A percentile compares a stretch with the other conserved stretches of the same genome.
These are phyloP conservation scores for Loxodonta africana DNA, from an alignment of 2,113 vertebrate genomes.

Conservation along the genomic window DNA sequence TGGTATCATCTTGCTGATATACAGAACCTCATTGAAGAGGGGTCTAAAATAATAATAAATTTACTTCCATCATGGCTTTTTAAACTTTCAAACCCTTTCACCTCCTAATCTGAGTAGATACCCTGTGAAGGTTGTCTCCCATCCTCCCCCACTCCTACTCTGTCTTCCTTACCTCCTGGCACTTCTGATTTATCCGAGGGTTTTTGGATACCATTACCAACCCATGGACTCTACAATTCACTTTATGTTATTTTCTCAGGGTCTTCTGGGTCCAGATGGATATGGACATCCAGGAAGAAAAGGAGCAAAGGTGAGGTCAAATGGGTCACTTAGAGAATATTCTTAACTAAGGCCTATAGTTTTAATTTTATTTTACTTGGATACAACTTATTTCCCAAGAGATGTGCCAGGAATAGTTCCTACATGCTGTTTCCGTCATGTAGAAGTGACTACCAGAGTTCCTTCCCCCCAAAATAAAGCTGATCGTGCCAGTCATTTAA, in stretches of 20 bases:
- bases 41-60: neutral
- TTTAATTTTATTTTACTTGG: constrained; percentile 44
- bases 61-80: neutral
- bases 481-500: neutral
- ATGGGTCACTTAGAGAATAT: neutral
- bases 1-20: neutral
- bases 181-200: neutral
- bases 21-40: neutral
- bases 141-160: neutral
- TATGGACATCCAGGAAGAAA: constrained; percentile 88
- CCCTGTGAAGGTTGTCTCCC: neutral
- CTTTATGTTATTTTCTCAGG: constrained; percentile 77
- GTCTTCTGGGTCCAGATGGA: constrained; percentile 85
- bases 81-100: neutral
- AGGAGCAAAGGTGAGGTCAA: constrained; percentile 88
- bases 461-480: neutral
- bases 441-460: neutral
- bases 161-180: neutral
- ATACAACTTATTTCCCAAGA: neutral
- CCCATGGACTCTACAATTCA: neutral
- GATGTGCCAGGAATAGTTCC: neutral
- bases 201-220: neutral
- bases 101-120: neutral
- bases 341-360: neutral
- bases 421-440: neutral